These are phyloP conservation scores for Drosophila parabipectinata DNA, from an alignment of 1,140 invertebrate genomes.

Conservation along the genomic window DNA sequence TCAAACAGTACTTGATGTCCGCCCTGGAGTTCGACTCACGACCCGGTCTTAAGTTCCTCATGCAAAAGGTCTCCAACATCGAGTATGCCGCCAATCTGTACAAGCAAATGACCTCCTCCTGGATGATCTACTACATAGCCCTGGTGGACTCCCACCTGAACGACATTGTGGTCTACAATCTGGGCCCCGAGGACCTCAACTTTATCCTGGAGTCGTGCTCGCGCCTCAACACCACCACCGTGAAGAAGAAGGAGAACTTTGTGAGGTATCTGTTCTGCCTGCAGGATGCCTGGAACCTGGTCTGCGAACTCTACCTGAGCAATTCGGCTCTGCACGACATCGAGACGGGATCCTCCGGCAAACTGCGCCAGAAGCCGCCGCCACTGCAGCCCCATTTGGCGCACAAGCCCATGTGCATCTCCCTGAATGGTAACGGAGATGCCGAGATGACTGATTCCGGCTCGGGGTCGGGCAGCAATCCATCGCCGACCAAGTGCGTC, in stretches of 20 bases:
- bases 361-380: slow-evolving; percentile 46
- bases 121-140: slow-evolving; percentile 94
- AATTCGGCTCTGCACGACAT: slow-evolving; percentile 85
- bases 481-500: slow-evolving; percentile 76
- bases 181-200: slow-evolving; percentile 88
- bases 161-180: slow-evolving; percentile 86
- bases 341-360: slow-evolving; percentile 76
- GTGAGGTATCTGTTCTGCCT: slow-evolving; percentile 86
- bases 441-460: slow-evolving; percentile 20
- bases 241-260: slow-evolving; percentile 86
- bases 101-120: slow-evolving; percentile 95
- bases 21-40: slow-evolving; percentile 94
- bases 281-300: slow-evolving; percentile 86
- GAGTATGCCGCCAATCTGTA: slow-evolving; percentile 96
- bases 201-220: slow-evolving; percentile 87
- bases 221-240: slow-evolving; percentile 85
- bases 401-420: slow-evolving; percentile 64
- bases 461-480: slow-evolving; percentile 20
- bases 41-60: slow-evolving; percentile 95
- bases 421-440: slow-evolving; percentile 51
- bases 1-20: slow-evolving; percentile 91
- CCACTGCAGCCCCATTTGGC: slow-evolving; percentile 17
- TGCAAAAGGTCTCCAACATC: slow-evolving; percentile 95
- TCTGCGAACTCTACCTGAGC: slow-evolving; percentile 85
- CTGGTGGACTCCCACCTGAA: slow-evolving; percentile 92